Evolutionary conservation across 64 coral and sea anemone species (phyloP), one percentile per base, ranked within the genome.

Genomic region (Montipora efflorescens): DNA sequence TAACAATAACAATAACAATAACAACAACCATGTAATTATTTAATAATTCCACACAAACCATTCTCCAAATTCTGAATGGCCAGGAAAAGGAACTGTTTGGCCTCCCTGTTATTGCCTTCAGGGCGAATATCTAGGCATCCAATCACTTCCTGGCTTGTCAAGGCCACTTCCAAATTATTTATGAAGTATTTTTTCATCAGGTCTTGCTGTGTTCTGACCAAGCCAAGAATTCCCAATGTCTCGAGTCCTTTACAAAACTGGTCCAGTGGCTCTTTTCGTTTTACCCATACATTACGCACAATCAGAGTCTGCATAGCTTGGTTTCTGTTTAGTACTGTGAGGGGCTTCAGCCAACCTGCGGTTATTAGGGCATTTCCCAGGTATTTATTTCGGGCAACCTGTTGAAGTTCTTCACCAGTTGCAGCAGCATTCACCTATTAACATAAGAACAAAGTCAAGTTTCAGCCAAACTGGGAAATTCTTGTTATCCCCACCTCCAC

Each of bases 231-330:
- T 51, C 87, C 72, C 51, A 78, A 22, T 44, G 73, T 78, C 75
- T 89, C 87, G 78, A 89, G 87, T 18, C 87, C 87, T 89, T 75
- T 75, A 3, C 72, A 58, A n/a, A 89, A 89, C 18, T 89, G 73
- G 70, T 89, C 87, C 71, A 89, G 18, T 44, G 87, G 69, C 51
- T 74, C 87, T 8, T 75, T 20, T 19, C 87, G 43, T 59, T 89
- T 89, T 50, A 55, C 46, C 51, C 64, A 46, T n/a, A 79, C 75
- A 58, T 89, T 74, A 89, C 78, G 74, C 12, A 89, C 75, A 12
- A 89, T 75, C 51, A 89, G 69, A 22, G 71, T 77, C 87, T 89
- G 87, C 22, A 77, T 77, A 78, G 87, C 74, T 50, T 76, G 47
- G 61, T 77, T 58, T 16, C 87, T 78, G 73, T 89, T 78, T 28